Evolutionary conservation across 2,888 invertebrate genomes (phyloP).

Genomic region (Eurois occulta): DNA sequence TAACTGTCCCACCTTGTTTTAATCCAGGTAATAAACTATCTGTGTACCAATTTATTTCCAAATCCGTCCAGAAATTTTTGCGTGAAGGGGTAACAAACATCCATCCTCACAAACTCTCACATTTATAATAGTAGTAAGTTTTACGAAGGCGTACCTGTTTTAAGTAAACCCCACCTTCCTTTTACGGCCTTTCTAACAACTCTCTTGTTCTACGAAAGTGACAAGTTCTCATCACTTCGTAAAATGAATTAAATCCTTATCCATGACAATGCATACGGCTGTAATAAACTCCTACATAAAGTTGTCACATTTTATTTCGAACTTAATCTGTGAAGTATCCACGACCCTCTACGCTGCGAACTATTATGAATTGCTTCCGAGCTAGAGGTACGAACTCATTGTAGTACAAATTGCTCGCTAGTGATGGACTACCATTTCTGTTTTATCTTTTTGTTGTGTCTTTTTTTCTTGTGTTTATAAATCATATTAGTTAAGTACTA

Average conservation of each 20-base stretch:
- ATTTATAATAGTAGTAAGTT: not conserved
- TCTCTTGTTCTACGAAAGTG: not conserved
- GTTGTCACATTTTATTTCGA: conserved; percentile 4
- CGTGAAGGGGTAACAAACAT: not conserved
- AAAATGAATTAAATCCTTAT: not conserved
- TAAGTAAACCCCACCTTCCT: not conserved
- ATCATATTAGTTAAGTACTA: not conserved
- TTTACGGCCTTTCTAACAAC: not conserved
- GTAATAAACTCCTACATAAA: conserved; percentile 4
- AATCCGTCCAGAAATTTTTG: not conserved
- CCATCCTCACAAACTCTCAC: not conserved
- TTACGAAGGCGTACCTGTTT: not conserved
- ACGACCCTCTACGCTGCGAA: conserved; percentile 16
- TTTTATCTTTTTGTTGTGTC: not conserved
- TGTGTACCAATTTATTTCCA: not conserved
- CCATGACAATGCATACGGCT: not conserved
- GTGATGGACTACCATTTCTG: conserved; percentile 22
- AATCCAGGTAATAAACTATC: not conserved
- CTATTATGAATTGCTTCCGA: conserved; percentile 52
- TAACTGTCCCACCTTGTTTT: not conserved
- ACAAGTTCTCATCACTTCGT: not conserved
- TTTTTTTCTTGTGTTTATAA: not conserved
- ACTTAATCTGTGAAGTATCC: conserved; percentile 13
- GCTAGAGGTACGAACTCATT: conserved; percentile 43
- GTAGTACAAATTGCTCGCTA: conserved; percentile 41